Evolutionary conservation across 2,888 invertebrate species (phyloP).

Genomic region (Callinectes sapidus): DNA sequence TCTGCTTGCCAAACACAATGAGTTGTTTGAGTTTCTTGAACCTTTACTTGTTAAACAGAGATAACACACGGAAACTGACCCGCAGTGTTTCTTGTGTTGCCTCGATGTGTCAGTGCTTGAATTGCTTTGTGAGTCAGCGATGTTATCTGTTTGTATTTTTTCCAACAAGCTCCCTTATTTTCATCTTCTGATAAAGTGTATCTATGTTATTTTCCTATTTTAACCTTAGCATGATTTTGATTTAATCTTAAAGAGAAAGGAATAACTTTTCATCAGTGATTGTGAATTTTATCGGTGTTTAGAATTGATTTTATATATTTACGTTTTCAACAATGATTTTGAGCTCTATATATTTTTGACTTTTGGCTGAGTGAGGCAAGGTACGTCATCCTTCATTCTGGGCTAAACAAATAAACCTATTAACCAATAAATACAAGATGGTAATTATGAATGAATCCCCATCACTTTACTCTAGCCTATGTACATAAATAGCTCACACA

Average conservation of each 20-base stretch:
- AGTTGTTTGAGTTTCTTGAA: background rate
- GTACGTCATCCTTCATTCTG: background rate
- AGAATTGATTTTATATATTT: background rate
- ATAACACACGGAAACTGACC: too few relatives aligned
- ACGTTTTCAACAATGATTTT: background rate
- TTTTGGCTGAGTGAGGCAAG: background rate
- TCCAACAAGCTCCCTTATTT: background rate
- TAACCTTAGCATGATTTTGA: background rate
- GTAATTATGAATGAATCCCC: background rate
- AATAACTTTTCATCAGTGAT: too few relatives aligned
- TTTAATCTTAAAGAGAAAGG: background rate
- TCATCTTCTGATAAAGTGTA: background rate
- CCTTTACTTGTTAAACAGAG: background rate
- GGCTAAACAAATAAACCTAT: background rate
- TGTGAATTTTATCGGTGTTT: background rate
- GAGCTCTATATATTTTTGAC: background rate
- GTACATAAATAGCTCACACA: constrained; percentile 3
- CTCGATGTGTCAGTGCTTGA: too few relatives aligned
- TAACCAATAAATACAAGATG: background rate
- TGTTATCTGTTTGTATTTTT: too few relatives aligned
- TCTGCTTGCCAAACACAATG: background rate
- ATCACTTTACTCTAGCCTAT: background rate
- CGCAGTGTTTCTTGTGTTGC: too few relatives aligned
- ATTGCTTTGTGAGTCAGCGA: too few relatives aligned
- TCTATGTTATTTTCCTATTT: background rate